Evolutionary conservation across 1,140 invertebrate genomes (phyloP).

Genomic region (Brachionus manjavacas): DNA sequence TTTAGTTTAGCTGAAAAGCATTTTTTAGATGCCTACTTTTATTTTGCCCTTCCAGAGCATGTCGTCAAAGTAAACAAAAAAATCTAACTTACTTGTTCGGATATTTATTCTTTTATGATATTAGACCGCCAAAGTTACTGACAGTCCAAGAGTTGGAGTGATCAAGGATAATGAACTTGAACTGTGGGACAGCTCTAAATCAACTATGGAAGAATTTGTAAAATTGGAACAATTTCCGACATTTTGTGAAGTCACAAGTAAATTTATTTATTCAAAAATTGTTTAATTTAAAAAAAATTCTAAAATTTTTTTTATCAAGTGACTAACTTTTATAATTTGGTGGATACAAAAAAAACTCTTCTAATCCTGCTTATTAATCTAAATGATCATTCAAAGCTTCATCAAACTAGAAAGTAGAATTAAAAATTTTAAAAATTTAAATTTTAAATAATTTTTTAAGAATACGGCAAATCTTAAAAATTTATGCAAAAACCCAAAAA

Average conservation of each 20-base stretch:
- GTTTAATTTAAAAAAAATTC: neutral
- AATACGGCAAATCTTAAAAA: conserved; percentile 20
- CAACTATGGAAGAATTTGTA: conserved; percentile 34
- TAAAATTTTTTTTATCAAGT: neutral
- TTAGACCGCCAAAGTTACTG: conserved; percentile 11
- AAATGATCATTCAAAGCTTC: conserved; percentile 3
- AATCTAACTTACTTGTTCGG: neutral
- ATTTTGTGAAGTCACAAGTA: conserved; percentile 24
- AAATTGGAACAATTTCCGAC: conserved; percentile 18
- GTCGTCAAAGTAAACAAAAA: neutral
- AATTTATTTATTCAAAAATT: no score
- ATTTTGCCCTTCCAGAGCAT: conserved; percentile 19
- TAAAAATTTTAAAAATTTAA: neutral
- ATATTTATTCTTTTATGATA: neutral
- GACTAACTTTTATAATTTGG: conserved; percentile 39
- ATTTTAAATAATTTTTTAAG: neutral
- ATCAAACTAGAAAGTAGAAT: conserved; percentile 23
- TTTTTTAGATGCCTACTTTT: conserved; percentile 42
- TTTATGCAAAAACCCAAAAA: neutral
- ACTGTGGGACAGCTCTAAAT: neutral
- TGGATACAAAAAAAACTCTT: conserved; percentile 6
- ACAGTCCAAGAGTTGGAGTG: conserved; percentile 19
- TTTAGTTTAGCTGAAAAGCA: conserved; percentile 25
- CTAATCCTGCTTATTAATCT: conserved; percentile 1
- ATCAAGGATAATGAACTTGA: conserved; percentile 24